Base-by-base conservation (phyloP, 1,140 invertebrate genomes). In the Daktulosphaira vitifoliae region DNA sequence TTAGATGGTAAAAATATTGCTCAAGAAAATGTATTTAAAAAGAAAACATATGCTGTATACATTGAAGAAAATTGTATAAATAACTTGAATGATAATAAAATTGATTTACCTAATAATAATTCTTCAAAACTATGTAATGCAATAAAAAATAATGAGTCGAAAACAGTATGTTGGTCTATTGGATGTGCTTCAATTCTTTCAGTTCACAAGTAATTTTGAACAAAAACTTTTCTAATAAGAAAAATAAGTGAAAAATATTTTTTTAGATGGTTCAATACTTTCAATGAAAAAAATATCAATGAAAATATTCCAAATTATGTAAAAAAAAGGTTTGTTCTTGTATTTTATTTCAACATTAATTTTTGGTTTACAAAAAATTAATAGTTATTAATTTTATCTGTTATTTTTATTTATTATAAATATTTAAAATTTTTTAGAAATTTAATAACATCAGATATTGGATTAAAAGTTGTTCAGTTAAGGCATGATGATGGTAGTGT, bases 381-480 rank as follows among this genome's bases (percentile, higher is more conserved):
- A 33, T 5, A 33, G 54, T 22, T 15, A n/a, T 44, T 49, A 46
- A 64, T 8, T 68, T 13, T 51, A 16, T 53, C n/a, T 16, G 51
- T 11, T 18, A 26, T 66, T 37, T 48, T 49, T 66, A 59, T 46
- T 37, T 42, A 15, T 25, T 9, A 51, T 56, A 25, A 16, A 65
- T 48, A 59, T n/a, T n/a, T n/a, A n/a, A n/a, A n/a, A n/a, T n/a
- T 39, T 68, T 68, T 78, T 68, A 78, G 81, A 72, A 78, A 80
- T 75, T 75, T 81, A 73, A 77, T 87, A 23, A 80, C 78, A 69
- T 84, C 83, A 5, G 78, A 78, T 23, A 76, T 75, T 69, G 85
- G 85, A n/a, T 77, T 88, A 49, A 76, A 82, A 68, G 80, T 87
- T 39, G 78, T 87, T 33, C 85, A 88, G 77, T 76, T 88, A 42